phyloP scores from a whole-genome alignment of 2,113 vertebrate genomes.

The Otolemur garnettii region DNA sequence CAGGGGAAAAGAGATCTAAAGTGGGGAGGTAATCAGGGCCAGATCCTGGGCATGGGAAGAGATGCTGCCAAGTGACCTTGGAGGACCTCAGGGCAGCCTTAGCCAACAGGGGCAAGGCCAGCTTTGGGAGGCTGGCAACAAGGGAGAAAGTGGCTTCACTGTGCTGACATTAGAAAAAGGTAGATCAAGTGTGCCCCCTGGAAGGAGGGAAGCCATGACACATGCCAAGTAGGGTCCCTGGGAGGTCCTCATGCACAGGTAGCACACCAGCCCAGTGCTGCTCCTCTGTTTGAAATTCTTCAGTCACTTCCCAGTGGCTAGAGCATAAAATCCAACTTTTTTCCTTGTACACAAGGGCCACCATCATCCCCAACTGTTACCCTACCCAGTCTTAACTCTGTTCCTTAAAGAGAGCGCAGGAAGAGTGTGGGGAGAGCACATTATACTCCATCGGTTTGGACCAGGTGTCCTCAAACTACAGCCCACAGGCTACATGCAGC shows the following conservation, averaged over 20 bases:
- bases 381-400: neutral
- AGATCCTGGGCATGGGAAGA: neutral
- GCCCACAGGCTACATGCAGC: too few species aligned
- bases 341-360: neutral
- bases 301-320: neutral
- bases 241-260: neutral
- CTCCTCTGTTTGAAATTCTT: neutral
- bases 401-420: neutral
- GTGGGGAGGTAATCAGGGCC: conserved; percentile 44
- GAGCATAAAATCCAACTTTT: neutral
- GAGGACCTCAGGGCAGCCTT: conserved; percentile 23
- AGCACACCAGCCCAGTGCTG: fast-evolving
- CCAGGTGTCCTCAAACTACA: too few species aligned
- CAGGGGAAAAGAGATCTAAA: conserved; percentile 35
- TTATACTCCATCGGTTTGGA: neutral
- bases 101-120: neutral
- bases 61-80: conserved; percentile 35
- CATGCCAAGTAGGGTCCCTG: neutral
- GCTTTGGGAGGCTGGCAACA: neutral
- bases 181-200: neutral
- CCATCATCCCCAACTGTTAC: neutral
- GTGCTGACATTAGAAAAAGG: neutral
- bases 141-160: neutral
- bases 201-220: neutral
- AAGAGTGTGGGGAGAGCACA: neutral